phyloP scores from a whole-genome alignment of 2,888 invertebrate genomes.

The Hedychridium roseum region DNA sequence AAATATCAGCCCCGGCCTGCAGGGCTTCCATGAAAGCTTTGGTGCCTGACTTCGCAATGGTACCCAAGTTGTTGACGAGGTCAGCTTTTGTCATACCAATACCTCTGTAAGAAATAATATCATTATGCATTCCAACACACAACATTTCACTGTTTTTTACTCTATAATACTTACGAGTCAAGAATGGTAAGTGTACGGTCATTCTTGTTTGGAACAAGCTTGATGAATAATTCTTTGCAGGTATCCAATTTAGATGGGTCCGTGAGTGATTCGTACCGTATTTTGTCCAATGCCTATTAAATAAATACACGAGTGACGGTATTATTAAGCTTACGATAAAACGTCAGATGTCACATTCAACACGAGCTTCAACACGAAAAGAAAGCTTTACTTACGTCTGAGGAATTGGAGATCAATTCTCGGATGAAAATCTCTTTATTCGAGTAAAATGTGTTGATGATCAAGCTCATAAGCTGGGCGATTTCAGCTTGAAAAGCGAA shows the following conservation, averaged over 20 bases:
- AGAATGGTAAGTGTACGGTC: constrained; percentile 95
- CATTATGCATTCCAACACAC: background rate
- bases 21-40: constrained; percentile 99
- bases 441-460: constrained; percentile 99
- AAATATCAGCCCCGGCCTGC: constrained; percentile 98
- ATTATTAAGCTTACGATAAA: constrained; percentile 1
- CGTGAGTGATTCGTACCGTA: constrained; percentile 96
- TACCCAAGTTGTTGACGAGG: constrained; percentile 97
- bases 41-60: constrained; percentile 99
- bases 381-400: constrained; percentile 73
- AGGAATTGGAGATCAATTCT: constrained; percentile 98
- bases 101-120: constrained; percentile 65
- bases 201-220: constrained; percentile 95
- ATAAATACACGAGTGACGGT: constrained; percentile 3
- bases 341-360: too few species aligned
- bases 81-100: constrained; percentile 99
- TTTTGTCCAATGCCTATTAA: constrained; percentile 78
- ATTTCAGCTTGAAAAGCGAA: constrained; percentile 99
- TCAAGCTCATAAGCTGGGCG: constrained; percentile 98
- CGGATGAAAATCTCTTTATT: constrained; percentile 99
- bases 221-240: constrained; percentile 95
- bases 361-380: too few species aligned
- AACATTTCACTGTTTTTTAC: too few species aligned
- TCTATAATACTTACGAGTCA: constrained; percentile 69
- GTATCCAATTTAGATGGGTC: constrained; percentile 93